phyloP scores from a whole-genome alignment of 2,797 vertebrate species.

The Ataeniobius toweri region DNA sequence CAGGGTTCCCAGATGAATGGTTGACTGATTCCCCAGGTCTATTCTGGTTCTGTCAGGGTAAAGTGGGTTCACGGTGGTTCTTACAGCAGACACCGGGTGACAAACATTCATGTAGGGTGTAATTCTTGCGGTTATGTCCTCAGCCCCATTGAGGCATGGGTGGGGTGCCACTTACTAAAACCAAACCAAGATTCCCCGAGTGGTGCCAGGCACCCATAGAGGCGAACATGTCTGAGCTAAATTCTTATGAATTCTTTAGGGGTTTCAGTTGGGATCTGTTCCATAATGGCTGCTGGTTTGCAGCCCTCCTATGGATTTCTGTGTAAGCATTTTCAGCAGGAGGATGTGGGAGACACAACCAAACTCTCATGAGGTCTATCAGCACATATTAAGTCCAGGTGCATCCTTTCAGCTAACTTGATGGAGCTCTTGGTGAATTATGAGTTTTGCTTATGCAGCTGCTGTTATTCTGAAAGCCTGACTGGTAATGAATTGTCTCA shows the following conservation, averaged over 20 bases:
- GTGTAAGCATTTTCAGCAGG: slow-evolving; percentile 13
- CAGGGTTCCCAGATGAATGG: slow-evolving; percentile 59
- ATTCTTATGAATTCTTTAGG: slow-evolving; percentile 55
- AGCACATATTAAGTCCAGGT: slow-evolving; percentile 30
- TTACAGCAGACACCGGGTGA: slow-evolving; percentile 57
- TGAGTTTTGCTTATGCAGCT: slow-evolving; percentile 10
- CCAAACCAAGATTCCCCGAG: slow-evolving; percentile 54
- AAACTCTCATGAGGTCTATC: slow-evolving; percentile 26
- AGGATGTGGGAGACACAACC: slow-evolving; percentile 14
- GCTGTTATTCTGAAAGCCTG: slow-evolving; percentile 16
- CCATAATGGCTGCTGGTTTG: slow-evolving; percentile 37
- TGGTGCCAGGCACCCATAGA: slow-evolving; percentile 58
- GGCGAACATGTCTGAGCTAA: slow-evolving; percentile 60
- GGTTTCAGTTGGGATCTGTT: slow-evolving; percentile 52
- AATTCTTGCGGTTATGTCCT: slow-evolving; percentile 67
- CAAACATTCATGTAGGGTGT: slow-evolving; percentile 65
- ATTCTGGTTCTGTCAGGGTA: slow-evolving; percentile 62
- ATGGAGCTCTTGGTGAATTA: slow-evolving; percentile 10
- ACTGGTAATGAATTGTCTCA: slow-evolving; percentile 21
- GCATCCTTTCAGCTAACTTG: slow-evolving; percentile 28
- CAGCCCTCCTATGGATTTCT: slow-evolving; percentile 28
- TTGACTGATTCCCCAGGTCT: slow-evolving; percentile 62
- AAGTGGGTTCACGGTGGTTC: slow-evolving; percentile 56
- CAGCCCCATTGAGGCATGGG: slow-evolving; percentile 69
- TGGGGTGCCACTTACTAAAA: slow-evolving; percentile 71